Percentiles rank a stretch among this genome's conserved stretches.
Evolutionary conservation across 30 jellyfish, hydroid and myxozoan species (phyloP).

Genomic region (Hydractinia symbiolongicarpus): DNA sequence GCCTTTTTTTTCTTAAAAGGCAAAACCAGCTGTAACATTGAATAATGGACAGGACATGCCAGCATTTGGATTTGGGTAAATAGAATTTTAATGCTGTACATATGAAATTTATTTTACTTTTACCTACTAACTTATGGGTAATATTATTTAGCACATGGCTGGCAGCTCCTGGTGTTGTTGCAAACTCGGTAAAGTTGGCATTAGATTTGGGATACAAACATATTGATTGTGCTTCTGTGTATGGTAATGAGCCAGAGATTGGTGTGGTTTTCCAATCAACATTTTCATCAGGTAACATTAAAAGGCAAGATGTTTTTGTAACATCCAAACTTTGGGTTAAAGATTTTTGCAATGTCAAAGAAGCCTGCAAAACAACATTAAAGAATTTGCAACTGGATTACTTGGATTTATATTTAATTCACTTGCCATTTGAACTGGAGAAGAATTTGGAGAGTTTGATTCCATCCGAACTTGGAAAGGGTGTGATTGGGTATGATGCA

Average conservation of each 20-base stretch:
- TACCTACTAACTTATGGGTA: background rate
- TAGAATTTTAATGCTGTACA: background rate
- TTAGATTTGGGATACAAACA: slow-evolving; percentile 77
- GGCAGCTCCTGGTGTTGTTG: slow-evolving; percentile 61
- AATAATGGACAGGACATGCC: slow-evolving; percentile 82
- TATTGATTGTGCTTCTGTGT: slow-evolving; percentile 85
- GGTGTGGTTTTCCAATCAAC: slow-evolving; percentile 63
- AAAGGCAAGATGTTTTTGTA: slow-evolving; percentile 74
- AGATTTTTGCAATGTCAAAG: slow-evolving; percentile 45
- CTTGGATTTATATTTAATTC: slow-evolving; percentile 72
- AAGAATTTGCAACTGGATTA: slow-evolving; percentile 78
- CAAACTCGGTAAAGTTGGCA: slow-evolving; percentile 76
- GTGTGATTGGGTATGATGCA: slow-evolving; percentile 33
- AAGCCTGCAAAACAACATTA: slow-evolving; percentile 69
- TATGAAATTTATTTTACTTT: too few relatives aligned
- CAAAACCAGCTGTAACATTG: slow-evolving; percentile 40
- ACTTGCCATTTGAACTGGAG: slow-evolving; percentile 34
- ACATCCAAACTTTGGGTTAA: slow-evolving; percentile 76
- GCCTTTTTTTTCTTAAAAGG: background rate
- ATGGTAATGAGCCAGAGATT: slow-evolving; percentile 71
- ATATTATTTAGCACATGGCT: slow-evolving; percentile 76
- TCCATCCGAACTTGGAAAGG: slow-evolving; percentile 11
- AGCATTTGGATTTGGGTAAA: slow-evolving; percentile 81
- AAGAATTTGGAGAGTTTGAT: background rate
- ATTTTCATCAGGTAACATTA: slow-evolving; percentile 55